A percentile compares a stretch with the other conserved stretches of the same genome.
Evolutionary conservation across 2,888 invertebrate genomes (phyloP).

Genomic region (Muscina levida): DNA sequence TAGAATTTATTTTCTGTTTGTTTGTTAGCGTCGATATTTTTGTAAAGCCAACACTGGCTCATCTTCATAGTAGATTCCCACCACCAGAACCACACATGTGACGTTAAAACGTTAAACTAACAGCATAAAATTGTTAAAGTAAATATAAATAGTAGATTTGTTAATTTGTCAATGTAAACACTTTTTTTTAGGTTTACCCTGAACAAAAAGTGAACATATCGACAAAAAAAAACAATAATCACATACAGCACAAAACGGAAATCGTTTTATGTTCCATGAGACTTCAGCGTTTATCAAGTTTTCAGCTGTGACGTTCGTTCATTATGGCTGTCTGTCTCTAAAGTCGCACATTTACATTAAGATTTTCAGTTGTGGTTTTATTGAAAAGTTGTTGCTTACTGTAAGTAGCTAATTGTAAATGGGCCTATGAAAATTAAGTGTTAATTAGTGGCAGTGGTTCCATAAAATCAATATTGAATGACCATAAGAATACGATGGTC

Average conservation of each 20-base stretch:
- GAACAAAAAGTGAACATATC: too few relatives aligned
- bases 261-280: background rate
- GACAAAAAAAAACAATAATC: too few relatives aligned
- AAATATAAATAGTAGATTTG: background rate
- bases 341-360: background rate
- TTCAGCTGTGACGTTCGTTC: too few relatives aligned
- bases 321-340: conserved; percentile 8
- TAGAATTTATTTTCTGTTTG: background rate
- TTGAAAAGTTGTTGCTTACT: background rate
- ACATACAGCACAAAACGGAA: conserved; percentile 7
- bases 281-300: background rate
- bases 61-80: too few relatives aligned
- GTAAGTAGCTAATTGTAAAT: conserved; percentile 13
- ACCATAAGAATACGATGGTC: too few relatives aligned
- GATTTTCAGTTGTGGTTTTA: background rate
- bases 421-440: conserved; percentile 32
- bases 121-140: conserved; percentile 1
- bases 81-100: too few relatives aligned
- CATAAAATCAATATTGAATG: too few relatives aligned
- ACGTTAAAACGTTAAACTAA: conserved; percentile 4
- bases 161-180: conserved; percentile 37
- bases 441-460: too few relatives aligned
- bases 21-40: background rate
- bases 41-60: too few relatives aligned
- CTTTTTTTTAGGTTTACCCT: conserved; percentile 21